phyloP scores from a whole-genome alignment of 2,797 vertebrate genomes.

The Centropyge bicolor region DNA sequence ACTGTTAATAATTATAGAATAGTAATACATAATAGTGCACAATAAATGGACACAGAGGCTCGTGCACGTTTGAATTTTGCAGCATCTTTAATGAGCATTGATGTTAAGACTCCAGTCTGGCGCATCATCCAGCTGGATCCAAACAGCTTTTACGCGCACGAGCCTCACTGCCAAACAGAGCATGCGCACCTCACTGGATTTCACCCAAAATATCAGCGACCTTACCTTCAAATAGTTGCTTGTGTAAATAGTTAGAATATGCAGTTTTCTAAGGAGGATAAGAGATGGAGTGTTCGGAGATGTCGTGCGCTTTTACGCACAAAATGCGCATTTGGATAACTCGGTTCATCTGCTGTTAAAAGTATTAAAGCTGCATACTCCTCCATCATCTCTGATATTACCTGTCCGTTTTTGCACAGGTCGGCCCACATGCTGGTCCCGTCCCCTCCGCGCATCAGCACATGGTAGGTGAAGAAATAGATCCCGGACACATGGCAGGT shows the following conservation, averaged over 20 bases:
- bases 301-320: slow-evolving; percentile 39
- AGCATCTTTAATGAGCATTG: neutral
- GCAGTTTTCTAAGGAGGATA: neutral
- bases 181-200: neutral
- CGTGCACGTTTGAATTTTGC: neutral
- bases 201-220: neutral
- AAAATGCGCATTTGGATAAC: slow-evolving; percentile 21
- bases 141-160: slow-evolving; percentile 50
- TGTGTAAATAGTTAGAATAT: neutral
- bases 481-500: slow-evolving; percentile 95
- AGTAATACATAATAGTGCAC: neutral
- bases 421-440: slow-evolving; percentile 99
- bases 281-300: neutral
- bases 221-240: neutral
- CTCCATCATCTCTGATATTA: slow-evolving; percentile 41
- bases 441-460: slow-evolving; percentile 96
- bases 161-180: slow-evolving; percentile 15
- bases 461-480: slow-evolving; percentile 97
- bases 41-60: neutral
- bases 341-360: neutral
- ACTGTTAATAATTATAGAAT: neutral
- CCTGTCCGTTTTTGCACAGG: slow-evolving; percentile 98
- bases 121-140: slow-evolving; percentile 19
- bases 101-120: neutral
- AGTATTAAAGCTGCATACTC: neutral